Base-by-base conservation (phyloP, 2,888 invertebrate genomes). In the Mesochorus sp. region DNA sequence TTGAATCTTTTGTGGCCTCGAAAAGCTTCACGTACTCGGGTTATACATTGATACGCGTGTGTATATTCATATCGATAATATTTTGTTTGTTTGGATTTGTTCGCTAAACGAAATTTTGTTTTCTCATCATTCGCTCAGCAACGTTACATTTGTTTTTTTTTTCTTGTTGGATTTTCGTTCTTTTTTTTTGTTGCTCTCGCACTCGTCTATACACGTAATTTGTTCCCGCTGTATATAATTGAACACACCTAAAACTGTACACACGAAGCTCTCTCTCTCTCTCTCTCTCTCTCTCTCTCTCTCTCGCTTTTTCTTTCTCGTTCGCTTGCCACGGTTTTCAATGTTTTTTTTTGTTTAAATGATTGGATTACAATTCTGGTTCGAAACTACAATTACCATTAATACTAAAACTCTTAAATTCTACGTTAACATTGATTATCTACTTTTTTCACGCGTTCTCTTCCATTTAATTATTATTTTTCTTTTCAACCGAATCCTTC, bases 221-320 rank as follows among this genome's bases (percentile, higher is more conserved):
- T 88, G 88, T 86, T 88, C 88, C 88, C 88, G 82, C 85, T 83
- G 85, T 87, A 87, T 87, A 87, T 82, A 86, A 88, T 85, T 87
- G 88, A 88, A 88, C 86, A 86, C 84, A 87, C 87, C 86, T 85
- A 84, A 85, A 83, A 85, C 84, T 81, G 76, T 82, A 82, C 28
- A 81, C 75, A 51, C 81, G 73, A 42, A 66, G 59, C 55, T 62
- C 26, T 24, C 19, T 39, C 39, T 64, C 21, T 10, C 37, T 49
- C 49, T 31, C 37, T 19, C 57, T 42, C 26, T 17, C 62, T 51
- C 8, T 77, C 57, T 28, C n/a, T n/a, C n/a, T n/a, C n/a, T n/a
- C n/a, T 39, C 12, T 28, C 59, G 21, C 31, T 55, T 64, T 37
- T 55, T 51, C 21, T 55, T 47, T 57, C 17, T 39, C 31, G 8